Evolutionary conservation across 2,797 vertebrate species (phyloP).

Genomic region (Diplodus sargus): DNA sequence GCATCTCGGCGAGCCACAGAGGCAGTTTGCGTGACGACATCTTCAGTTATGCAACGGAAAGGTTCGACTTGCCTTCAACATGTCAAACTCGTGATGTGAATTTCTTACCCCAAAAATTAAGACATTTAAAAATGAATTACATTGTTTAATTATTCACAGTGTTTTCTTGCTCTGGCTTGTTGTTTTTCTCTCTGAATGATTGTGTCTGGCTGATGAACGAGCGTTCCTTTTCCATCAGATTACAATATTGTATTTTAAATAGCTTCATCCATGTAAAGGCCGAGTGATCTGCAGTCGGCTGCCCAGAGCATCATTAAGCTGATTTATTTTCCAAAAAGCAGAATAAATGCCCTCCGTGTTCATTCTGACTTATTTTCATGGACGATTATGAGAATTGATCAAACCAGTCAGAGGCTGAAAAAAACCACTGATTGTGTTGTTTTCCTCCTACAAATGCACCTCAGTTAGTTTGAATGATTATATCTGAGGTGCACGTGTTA

Average conservation of each 20-base stretch:
- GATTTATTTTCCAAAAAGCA: slow-evolving; percentile 65
- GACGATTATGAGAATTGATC: slow-evolving; percentile 65
- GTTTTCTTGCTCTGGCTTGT: slow-evolving; percentile 9
- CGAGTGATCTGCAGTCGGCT: slow-evolving; percentile 46
- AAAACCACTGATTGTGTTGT: slow-evolving; percentile 37
- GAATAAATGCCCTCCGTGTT: slow-evolving; percentile 32
- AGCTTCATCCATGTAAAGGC: slow-evolving; percentile 62
- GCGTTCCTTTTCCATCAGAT: slow-evolving; percentile 41
- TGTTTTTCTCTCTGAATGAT: slow-evolving; percentile 44
- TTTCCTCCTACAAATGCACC: not conserved
- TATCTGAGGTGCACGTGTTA: not conserved
- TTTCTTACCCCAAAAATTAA: slow-evolving; percentile 15
- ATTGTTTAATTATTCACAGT: slow-evolving; percentile 20
- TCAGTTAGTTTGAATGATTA: slow-evolving; percentile 15
- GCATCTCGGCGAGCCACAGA: slow-evolving; percentile 5
- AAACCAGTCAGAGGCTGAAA: slow-evolving; percentile 32
- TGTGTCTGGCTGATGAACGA: slow-evolving; percentile 67
- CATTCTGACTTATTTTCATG: slow-evolving; percentile 64
- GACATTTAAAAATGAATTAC: slow-evolving; percentile 4
- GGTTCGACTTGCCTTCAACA: not conserved
- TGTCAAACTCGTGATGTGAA: slow-evolving; percentile 12
- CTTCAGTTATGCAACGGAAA: slow-evolving; percentile 14
- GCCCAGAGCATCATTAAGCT: slow-evolving; percentile 68
- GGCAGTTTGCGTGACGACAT: slow-evolving; percentile 5
- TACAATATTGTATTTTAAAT: slow-evolving; percentile 72